A percentile compares a stretch with the other conserved stretches of the same genome.
These are phyloP conservation scores for Tetrax tetrax DNA, from an alignment of 2,113 vertebrate genomes.

Conservation along the genomic window DNA sequence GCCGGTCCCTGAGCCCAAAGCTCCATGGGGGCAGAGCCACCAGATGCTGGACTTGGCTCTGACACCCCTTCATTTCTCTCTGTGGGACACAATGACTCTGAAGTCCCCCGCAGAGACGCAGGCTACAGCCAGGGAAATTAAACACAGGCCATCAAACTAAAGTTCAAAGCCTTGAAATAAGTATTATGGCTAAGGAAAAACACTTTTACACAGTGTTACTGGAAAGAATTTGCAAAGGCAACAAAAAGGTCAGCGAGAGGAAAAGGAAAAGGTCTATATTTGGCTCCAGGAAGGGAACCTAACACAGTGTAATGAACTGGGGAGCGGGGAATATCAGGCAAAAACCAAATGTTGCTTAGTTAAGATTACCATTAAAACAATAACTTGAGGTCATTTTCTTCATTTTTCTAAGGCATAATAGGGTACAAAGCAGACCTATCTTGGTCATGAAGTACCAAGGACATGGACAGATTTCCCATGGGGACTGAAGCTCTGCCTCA, in stretches of 20 bases:
- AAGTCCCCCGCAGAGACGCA: background rate
- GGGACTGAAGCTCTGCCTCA: background rate
- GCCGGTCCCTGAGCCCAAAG: background rate
- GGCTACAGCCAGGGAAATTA: background rate
- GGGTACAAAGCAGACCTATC: background rate
- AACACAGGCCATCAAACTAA: background rate
- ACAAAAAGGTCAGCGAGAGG: background rate
- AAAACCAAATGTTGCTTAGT: background rate
- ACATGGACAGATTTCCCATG: background rate
- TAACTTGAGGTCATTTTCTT: background rate
- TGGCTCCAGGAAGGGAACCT: constrained; percentile 6
- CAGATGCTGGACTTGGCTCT: background rate
- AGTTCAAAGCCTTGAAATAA: background rate
- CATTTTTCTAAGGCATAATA: background rate
- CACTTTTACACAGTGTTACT: background rate
- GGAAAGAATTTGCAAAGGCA: background rate
- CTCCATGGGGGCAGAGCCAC: background rate
- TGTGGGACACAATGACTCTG: background rate
- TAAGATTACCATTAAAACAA: background rate
- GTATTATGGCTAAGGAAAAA: background rate
- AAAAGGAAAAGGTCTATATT: constrained; percentile 24
- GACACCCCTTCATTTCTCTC: background rate
- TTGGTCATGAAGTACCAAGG: background rate
- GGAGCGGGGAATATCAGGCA: background rate
- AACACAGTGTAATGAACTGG: background rate